Evolutionary conservation across 2,113 vertebrate genomes (phyloP), one percentile per base, ranked within the genome.

Genomic region (Oncorhynchus gorbuscha): DNA sequence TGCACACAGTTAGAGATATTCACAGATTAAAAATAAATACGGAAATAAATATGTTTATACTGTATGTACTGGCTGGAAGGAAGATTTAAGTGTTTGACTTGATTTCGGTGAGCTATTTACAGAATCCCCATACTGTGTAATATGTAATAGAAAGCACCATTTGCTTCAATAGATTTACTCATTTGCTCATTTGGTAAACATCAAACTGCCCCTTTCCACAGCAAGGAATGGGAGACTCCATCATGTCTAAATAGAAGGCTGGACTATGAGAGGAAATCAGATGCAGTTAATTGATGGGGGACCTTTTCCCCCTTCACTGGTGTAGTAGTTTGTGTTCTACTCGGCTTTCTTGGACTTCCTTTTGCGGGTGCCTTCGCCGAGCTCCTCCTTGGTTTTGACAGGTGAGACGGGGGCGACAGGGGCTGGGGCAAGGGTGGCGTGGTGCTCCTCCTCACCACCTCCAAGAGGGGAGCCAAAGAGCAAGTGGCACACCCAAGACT

Each of bases 331-430:
- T 0, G 20, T 16, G 1, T 48, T 84, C 85, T 94, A 97, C 85
- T 99, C 97, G 0, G 95, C 97, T 87, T 99, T 99, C 93, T 99
- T 99, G 51, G 93, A 92, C 91, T 98, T 99, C 88, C 96, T 92
- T 88, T 97, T 99, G 82, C 97, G 95, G 9, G 94, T 91, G 64
- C 97, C 96, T 87, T 99, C 98, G 0, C 95, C 95, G 82, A 97
- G 92, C 85, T 99, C 98, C 86, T 99, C 98, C 88, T 96, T 97
- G 78, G 93, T 94, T 89, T 97, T 99, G 76, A 92, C 87, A 1
- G 94, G 92, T 79, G 95, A 93, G 5, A 93, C 76, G 0, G 94
- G 86, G 12, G 81, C 72, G 26, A 87, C 82, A 1, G 78, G 85
- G 0, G 90, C 76, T 0, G 90, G 73, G 0, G 90, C 76, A 9